Evolutionary conservation across 2,113 vertebrate species (phyloP), one percentile per base, ranked within the genome.

Genomic region (Oceanodroma tethys): DNA sequence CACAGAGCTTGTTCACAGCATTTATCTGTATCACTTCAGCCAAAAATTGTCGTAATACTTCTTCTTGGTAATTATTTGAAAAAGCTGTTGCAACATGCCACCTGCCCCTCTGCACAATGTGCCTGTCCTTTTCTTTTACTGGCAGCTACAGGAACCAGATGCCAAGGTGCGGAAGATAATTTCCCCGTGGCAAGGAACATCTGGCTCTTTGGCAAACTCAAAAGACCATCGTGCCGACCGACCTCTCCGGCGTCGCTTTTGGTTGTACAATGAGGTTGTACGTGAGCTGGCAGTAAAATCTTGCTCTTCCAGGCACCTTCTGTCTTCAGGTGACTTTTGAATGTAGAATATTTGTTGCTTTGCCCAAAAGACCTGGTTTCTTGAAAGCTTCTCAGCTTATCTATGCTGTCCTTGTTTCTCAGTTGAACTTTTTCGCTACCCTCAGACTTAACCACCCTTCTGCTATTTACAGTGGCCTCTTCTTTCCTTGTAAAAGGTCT

Each of bases 171-270:
- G n/a, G 78, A 81, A 83, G 68, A 63, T 47, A 68, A 91, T 86
- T 90, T 93, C 96, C 84, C 79, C 45, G 2, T 29, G 76, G 87
- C 81, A 50, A 34, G 52, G 90, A 92, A 87, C 90, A 91, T 88
- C 93, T 72, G 89, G 71, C 50, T 96, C 30, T 62, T 87, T 86
- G 92, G 90, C 82, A 74, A 74, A 71, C 50, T 52, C 48, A 30
- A 16, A 85, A 82, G n/a, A 56, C 36, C 56, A 7, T 19, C 2
- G 2, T 71, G 53, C 36, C 4, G 34, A 23, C 19, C 53, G 73
- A 14, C 9, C 2, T 50, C 50, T 56, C 74, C 7, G 8, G 58
- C 26, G 9, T 43, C 0, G 0, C 62, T 87, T 73, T 48, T 47
- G 27, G 21, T 59, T 79, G 32, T 11, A 43, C 60, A 42, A 20